Base-by-base conservation (phyloP, 2,888 invertebrate genomes). In the Cremastobaeus sp. region DNA sequence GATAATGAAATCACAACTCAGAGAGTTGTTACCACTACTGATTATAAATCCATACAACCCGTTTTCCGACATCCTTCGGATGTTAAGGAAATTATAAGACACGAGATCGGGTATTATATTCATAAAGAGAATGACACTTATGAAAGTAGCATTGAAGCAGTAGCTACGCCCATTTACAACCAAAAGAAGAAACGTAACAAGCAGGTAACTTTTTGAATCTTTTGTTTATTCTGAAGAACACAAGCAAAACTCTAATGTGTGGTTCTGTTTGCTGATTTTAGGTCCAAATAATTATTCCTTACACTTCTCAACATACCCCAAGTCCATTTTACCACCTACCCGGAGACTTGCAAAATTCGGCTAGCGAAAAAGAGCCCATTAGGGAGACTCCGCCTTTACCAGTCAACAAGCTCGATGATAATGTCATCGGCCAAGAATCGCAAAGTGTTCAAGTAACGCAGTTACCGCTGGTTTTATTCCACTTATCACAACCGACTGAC, bases 261-360 rank as follows among this genome's bases (percentile, higher is more conserved):
- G n/a, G n/a, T n/a, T n/a, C n/a, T n/a, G n/a, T n/a, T n/a, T 21
- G 28, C 25, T 50, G 9, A 47, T 57, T 92, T 84, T 90, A 93
- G 84, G 91, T 93, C 4, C 95, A 95, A 88, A 93, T 95, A 55
- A 93, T 95, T 57, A 93, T 95, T 68, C 95, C 95, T 0, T 95
- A 95, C 79, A 93, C 93, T 1, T 92, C 91, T 37, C 91, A 90
- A 71, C 89, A 90, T 57, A 89, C 89, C 11, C 89, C 91, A 4
- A 88, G 90, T 50, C 90, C 90, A 6, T 91, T 91, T 73, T 88
- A 89, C 73, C 81, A 84, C 71, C 75, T 83, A 21, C 66, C 78
- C 17, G 80, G 82, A 5, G 79, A 86, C 71, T 39, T 60, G 64
- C 74, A 81, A 34, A 76, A 86, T 25, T 72, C 85, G 8, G 39